Evolutionary conservation across 2,113 vertebrate genomes (phyloP).

Genomic region (Cranoglanis bouderius): DNA sequence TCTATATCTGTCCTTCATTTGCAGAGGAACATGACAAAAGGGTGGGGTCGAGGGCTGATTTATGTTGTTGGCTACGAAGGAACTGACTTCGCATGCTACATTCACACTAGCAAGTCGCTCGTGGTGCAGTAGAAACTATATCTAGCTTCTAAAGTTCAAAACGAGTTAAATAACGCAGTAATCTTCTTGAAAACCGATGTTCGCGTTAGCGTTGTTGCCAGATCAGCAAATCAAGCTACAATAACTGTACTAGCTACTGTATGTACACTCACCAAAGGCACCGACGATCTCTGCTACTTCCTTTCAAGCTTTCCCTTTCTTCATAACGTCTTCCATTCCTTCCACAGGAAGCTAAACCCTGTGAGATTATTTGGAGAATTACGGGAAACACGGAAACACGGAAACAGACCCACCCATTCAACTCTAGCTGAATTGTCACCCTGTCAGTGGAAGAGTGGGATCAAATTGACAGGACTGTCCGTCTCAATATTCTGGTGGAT

Average conservation of each 20-base stretch:
- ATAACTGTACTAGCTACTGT: background rate
- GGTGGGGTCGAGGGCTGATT: slow-evolving; percentile 61
- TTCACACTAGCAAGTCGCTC: background rate
- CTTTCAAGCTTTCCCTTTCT: background rate
- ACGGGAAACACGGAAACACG: background rate
- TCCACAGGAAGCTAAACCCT: background rate
- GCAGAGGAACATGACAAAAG: slow-evolving; percentile 47
- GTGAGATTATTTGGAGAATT: background rate
- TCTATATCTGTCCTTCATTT: slow-evolving; percentile 52
- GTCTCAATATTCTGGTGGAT: background rate
- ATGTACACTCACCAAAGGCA: background rate
- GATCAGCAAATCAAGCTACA: background rate
- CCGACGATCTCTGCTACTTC: background rate
- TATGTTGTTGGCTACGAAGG: slow-evolving; percentile 22
- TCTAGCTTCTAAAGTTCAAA: background rate
- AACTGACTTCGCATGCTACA: background rate
- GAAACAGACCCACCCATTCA: background rate
- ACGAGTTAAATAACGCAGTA: background rate
- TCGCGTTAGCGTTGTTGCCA: background rate
- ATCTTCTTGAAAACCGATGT: background rate
- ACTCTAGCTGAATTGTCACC: background rate
- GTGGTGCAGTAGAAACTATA: background rate
- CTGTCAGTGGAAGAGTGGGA: background rate
- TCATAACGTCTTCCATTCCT: background rate
- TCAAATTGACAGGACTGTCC: background rate